Base-by-base conservation (phyloP, 2,113 vertebrate genomes). In the Pyxicephalus adspersus region DNA sequence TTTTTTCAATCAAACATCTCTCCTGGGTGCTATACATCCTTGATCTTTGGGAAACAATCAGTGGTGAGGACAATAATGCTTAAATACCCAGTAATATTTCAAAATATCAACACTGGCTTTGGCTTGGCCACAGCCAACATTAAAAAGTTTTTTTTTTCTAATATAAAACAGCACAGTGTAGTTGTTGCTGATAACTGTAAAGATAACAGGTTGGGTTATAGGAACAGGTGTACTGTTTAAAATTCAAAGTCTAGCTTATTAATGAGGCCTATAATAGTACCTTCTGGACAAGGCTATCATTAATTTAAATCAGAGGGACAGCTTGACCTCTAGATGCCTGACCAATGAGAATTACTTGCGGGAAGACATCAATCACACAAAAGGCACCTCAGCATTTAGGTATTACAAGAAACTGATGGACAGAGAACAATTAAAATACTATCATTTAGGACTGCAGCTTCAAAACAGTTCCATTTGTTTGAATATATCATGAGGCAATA, bases 211-310 rank as follows among this genome's bases (percentile, higher is more conserved):
- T 60, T 38, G n/a, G 70, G 71, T 74, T 55, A 74, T 4, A 38
- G n/a, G 13, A 34, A 34, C 16, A 0, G 19, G n/a, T 11, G 20
- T 1, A 4, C n/a, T 74, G 20, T 74, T 13, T 60, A 6, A 23
- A 23, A 5, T 6, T 11, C 52, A 23, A 23, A 20, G 26, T 17
- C 1, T n/a, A 55, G 51, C 70, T 26, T 72, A 20, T 22, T 72
- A 72, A 61, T 61, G 28, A 55, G 29, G 20, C 20, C 19, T 16
- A 31, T 74, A 74, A 38, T 58, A 74, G 29, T 38, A 60, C 71
- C 54, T 74, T 74, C 71, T 74, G 71, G 71, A 38, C 55, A 74
- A 74, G 71, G 28, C 71, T 18, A 15, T 74, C 18, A 55, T 38
- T 74, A 58, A 60, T 74, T 20, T 20, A 11, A 54, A 73, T 52